Evolutionary conservation across 2,797 vertebrate genomes (phyloP).

Genomic region (Mycteria americana): DNA sequence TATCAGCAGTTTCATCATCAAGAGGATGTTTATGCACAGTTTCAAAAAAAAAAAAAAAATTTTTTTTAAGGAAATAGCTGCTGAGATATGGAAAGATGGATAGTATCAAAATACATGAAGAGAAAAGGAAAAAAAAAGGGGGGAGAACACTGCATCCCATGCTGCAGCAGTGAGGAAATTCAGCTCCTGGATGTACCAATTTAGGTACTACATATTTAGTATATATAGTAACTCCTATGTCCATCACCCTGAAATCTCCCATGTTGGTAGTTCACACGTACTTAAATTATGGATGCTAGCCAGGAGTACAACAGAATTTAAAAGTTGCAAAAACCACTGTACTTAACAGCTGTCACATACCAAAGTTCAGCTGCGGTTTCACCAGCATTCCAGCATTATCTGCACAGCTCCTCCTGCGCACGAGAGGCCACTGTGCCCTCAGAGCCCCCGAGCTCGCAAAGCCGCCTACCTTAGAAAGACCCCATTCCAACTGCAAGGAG

Average conservation of each 20-base stretch:
- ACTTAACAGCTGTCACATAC: constrained; percentile 43
- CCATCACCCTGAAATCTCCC: background rate
- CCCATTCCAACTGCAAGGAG: background rate
- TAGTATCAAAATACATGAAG: background rate
- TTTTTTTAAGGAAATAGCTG: background rate
- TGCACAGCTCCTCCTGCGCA: background rate
- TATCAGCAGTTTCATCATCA: background rate
- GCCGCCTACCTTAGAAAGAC: background rate
- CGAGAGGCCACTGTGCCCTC: background rate
- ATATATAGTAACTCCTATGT: background rate
- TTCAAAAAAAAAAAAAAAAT: background rate
- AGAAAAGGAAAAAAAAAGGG: background rate
- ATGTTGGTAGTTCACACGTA: background rate
- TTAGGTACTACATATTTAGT: background rate
- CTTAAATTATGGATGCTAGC: constrained; percentile 29
- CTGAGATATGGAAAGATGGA: background rate
- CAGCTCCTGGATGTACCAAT: background rate
- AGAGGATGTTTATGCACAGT: background rate
- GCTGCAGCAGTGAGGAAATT: background rate
- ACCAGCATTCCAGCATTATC: constrained; percentile 46
- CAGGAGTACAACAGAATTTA: background rate
- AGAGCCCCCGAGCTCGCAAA: background rate
- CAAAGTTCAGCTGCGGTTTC: background rate
- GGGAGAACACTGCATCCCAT: background rate
- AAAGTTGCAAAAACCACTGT: background rate